These are phyloP conservation scores for Syngnathoides biaculeatus DNA, from an alignment of 2,113 vertebrate genomes.

Conservation along the genomic window DNA sequence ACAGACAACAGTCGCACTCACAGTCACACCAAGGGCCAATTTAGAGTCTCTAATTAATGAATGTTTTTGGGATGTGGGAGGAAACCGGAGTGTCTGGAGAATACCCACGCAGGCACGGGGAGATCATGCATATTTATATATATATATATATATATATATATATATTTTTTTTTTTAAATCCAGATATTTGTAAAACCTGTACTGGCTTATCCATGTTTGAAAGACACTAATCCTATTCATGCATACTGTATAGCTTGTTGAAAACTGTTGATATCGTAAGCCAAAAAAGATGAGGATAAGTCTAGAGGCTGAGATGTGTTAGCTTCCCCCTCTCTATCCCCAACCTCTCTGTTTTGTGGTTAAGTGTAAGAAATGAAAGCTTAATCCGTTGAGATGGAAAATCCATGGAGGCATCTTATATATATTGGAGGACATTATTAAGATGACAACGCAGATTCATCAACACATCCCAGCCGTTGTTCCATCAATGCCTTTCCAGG, in stretches of 20 bases:
- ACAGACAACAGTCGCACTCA: too few relatives aligned
- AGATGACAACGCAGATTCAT: slow-evolving; percentile 69
- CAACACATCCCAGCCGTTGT: slow-evolving; percentile 41
- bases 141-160: too few relatives aligned
- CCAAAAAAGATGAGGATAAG: not conserved
- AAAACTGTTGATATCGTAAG: too few relatives aligned
- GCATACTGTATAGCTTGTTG: not conserved
- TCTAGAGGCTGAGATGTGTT: slow-evolving; percentile 9
- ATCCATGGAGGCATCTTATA: slow-evolving; percentile 56
- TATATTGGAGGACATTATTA: slow-evolving; percentile 62
- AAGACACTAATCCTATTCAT: not conserved
- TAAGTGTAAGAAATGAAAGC: slow-evolving; percentile 65
- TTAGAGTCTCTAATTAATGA: too few relatives aligned
- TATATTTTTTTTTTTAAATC: not conserved
- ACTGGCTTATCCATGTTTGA: not conserved
- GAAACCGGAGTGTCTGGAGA: too few relatives aligned
- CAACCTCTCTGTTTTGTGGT: slow-evolving; percentile 47
- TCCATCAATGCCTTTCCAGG: slow-evolving; percentile 53
- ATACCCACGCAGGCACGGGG: too few relatives aligned
- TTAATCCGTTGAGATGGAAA: slow-evolving; percentile 74
- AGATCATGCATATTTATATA: too few relatives aligned
- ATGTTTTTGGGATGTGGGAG: too few relatives aligned
- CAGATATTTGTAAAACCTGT: not conserved
- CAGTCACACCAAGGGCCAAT: too few relatives aligned
- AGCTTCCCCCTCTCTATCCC: slow-evolving; percentile 20